Conservation (phyloP, 1,140 invertebrate genomes). For the silkworm (Bombyx mori) region DNA sequence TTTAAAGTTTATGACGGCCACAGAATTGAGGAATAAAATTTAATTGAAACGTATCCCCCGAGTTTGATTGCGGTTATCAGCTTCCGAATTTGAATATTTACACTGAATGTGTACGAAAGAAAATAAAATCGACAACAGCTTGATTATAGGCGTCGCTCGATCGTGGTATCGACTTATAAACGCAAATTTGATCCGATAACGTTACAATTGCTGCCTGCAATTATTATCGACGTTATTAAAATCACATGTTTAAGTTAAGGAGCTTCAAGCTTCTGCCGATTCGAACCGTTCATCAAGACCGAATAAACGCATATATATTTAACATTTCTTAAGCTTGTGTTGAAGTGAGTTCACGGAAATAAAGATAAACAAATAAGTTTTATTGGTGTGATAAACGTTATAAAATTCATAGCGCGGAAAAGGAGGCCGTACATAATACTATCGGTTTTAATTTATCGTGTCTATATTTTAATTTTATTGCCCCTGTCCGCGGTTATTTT, state of each 20-base stretch:
- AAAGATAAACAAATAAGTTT: conserved; percentile 8
- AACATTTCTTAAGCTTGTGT: no score
- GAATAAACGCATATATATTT: no score
- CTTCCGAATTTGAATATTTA: conserved; percentile 70
- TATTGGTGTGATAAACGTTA: conserved; percentile 9
- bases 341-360: no score
- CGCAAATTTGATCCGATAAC: background rate
- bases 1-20: conserved; percentile 67
- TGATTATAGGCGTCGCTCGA: background rate
- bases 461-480: conserved; percentile 10
- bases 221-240: background rate
- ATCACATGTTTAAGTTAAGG: background rate
- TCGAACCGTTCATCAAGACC: background rate
- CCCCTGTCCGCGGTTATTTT: conserved; percentile 1
- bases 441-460: conserved; percentile 6
- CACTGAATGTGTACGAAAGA: conserved; percentile 38
- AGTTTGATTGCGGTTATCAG: conserved; percentile 65
- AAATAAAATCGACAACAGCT: conserved; percentile 8
- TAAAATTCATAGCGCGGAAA: conserved; percentile 8
- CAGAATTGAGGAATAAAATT: conserved; percentile 68
- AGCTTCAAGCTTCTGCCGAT: background rate
- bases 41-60: conserved; percentile 67
- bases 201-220: conserved; percentile 1
- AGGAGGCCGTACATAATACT: conserved; percentile 7
- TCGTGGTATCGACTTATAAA: conserved; percentile 2